Evolutionary conservation across 1,140 invertebrate species (phyloP).

Genomic region (Bombus terrestris): DNA sequence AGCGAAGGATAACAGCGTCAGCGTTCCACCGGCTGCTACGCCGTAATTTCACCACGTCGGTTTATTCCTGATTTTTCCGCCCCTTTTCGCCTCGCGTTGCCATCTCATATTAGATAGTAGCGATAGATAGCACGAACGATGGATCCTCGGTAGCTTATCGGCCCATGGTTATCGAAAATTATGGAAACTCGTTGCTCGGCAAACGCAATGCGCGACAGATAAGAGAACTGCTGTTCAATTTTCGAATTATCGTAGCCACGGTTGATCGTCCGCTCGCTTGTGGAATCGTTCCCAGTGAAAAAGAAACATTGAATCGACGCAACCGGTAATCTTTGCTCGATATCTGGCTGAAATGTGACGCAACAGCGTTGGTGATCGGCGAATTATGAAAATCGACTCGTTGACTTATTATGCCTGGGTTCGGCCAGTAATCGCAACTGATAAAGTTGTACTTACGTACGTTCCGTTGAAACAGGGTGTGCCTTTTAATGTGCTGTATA

Average conservation of each 20-base stretch:
- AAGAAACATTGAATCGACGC: neutral
- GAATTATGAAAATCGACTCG: neutral
- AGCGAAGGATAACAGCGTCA: conserved; percentile 15
- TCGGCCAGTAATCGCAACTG: neutral
- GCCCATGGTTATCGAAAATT: neutral
- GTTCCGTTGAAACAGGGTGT: neutral
- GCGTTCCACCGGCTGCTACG: neutral
- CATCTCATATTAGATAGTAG: neutral
- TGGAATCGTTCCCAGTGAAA: neutral
- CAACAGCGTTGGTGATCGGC: neutral
- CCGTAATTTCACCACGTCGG: conserved; percentile 22
- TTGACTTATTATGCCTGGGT: no score
- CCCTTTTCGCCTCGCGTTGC: neutral
- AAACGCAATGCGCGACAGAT: neutral
- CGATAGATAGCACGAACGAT: neutral
- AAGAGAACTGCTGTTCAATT: conserved; percentile 9
- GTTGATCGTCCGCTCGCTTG: neutral
- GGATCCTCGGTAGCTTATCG: neutral
- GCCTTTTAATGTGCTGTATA: neutral
- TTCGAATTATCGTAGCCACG: conserved; percentile 22
- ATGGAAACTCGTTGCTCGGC: conserved; percentile 9
- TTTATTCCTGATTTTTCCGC: conserved; percentile 21
- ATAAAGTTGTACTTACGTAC: neutral
- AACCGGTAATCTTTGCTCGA: neutral
- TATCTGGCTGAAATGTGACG: neutral